Percentiles rank a stretch among this genome's conserved stretches.
phyloP scores from a whole-genome alignment of 2,797 vertebrate species.

The Melanotaenia nigrans region DNA sequence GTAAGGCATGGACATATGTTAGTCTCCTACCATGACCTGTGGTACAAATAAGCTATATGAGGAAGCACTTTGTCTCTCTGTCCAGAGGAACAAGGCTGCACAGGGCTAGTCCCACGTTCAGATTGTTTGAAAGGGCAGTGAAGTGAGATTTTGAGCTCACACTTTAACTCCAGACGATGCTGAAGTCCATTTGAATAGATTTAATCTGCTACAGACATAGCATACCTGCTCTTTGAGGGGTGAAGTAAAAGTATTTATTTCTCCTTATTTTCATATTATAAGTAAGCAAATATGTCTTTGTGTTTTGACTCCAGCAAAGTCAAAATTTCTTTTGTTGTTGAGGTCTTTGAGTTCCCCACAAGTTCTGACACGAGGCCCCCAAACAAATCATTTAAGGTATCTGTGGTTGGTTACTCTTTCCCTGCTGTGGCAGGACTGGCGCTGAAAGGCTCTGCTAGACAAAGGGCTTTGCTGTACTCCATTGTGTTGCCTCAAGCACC shows the following conservation, averaged over 20 bases:
- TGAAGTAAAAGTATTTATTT: not conserved
- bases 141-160: not conserved
- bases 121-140: not conserved
- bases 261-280: not conserved
- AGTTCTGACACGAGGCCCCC: constrained; percentile 25
- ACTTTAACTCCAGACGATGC: no score
- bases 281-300: constrained; percentile 1
- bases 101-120: not conserved
- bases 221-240: not conserved
- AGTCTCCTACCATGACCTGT: not conserved
- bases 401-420: constrained; percentile 40
- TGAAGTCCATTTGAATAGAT: not conserved
- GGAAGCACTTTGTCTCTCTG: not conserved
- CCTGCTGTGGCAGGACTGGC: constrained; percentile 19
- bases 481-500: constrained; percentile 38
- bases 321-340: constrained; percentile 12
- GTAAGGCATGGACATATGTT: not conserved
- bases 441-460: constrained; percentile 40
- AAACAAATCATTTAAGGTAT: constrained; percentile 38
- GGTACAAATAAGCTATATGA: not conserved
- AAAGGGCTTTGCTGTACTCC: constrained; percentile 39
- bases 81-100: not conserved
- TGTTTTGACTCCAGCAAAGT: constrained; percentile 16
- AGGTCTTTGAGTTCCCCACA: constrained; percentile 15
- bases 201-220: constrained; percentile 33